Conservation (phyloP, 2,113 vertebrate genomes). For the Gorsachius goisagi region DNA sequence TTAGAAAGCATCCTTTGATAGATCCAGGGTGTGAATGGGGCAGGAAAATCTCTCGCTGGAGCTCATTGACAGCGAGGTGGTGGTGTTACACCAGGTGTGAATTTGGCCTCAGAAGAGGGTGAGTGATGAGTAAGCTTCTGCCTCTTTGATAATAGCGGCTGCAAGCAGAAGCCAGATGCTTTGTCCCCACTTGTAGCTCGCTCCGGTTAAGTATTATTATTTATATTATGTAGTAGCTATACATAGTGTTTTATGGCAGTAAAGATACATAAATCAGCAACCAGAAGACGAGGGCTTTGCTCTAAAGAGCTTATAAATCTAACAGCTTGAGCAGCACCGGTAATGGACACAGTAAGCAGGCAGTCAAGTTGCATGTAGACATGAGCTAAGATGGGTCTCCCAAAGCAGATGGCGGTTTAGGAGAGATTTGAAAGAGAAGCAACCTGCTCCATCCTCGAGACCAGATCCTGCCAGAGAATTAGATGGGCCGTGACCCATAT, state of each 20-base stretch:
- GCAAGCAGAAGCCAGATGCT: slow-evolving; percentile 35
- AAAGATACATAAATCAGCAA: slow-evolving; percentile 61
- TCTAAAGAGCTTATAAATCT: slow-evolving; percentile 70
- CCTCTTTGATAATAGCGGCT: slow-evolving; percentile 3
- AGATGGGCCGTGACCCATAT: not conserved
- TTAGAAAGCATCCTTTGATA: not conserved
- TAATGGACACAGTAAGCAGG: slow-evolving; percentile 56
- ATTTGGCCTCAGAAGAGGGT: slow-evolving; percentile 19
- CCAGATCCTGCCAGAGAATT: not conserved
- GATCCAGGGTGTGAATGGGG: not conserved
- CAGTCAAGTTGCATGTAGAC: slow-evolving; percentile 53
- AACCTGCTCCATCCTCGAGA: slow-evolving; percentile 11
- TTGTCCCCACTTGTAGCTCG: slow-evolving; percentile 55
- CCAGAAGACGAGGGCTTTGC: slow-evolving; percentile 59
- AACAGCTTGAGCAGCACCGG: slow-evolving; percentile 45
- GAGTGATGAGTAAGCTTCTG: slow-evolving; percentile 32
- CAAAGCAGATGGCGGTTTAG: slow-evolving; percentile 49
- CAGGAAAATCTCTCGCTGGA: not conserved
- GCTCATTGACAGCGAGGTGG: not conserved
- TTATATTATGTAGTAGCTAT: slow-evolving; percentile 60
- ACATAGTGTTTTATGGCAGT: slow-evolving; percentile 61
- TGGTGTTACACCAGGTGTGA: slow-evolving; percentile 18
- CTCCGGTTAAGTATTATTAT: slow-evolving; percentile 66
- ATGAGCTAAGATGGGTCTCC: slow-evolving; percentile 44
- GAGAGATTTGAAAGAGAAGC: slow-evolving; percentile 37